These are phyloP conservation scores for Gasteruption jaculator DNA, from an alignment of 2,888 invertebrate species.

Conservation along the genomic window DNA sequence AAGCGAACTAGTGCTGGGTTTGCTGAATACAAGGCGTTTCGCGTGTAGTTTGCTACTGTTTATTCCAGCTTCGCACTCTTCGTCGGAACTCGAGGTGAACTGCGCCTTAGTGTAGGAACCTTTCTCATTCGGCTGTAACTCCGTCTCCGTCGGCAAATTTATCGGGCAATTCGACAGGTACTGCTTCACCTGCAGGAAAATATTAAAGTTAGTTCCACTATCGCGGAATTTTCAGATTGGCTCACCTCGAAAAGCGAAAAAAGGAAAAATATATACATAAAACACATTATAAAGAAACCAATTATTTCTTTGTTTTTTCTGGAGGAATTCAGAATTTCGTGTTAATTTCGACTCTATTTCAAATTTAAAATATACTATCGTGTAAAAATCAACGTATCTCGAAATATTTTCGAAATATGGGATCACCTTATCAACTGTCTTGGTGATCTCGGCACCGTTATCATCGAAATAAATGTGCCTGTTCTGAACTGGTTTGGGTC, in stretches of 20 bases:
- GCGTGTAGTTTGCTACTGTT: slow-evolving; percentile 35
- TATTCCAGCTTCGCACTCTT: slow-evolving; percentile 41
- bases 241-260: slow-evolving; percentile 7
- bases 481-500: slow-evolving; percentile 52
- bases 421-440: slow-evolving; percentile 46
- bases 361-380: no score
- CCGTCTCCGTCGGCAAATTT: slow-evolving; percentile 27
- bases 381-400: no score
- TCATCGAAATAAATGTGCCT: slow-evolving; percentile 66
- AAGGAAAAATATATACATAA: slow-evolving; percentile 1
- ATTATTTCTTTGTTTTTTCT: no score
- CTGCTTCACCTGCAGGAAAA: slow-evolving; percentile 34
- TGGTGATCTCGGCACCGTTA: slow-evolving; percentile 58
- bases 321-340: no score
- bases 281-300: background rate
- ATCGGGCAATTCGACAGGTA: slow-evolving; percentile 36
- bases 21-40: slow-evolving; percentile 37
- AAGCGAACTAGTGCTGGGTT: slow-evolving; percentile 34
- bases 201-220: background rate
- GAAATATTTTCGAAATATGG: slow-evolving; percentile 2
- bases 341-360: no score
- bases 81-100: slow-evolving; percentile 46
- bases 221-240: background rate
- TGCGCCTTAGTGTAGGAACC: slow-evolving; percentile 41
- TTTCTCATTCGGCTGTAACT: slow-evolving; percentile 35